Conservation (phyloP, 2,888 invertebrate genomes). For the Leptothorax acervorum region DNA sequence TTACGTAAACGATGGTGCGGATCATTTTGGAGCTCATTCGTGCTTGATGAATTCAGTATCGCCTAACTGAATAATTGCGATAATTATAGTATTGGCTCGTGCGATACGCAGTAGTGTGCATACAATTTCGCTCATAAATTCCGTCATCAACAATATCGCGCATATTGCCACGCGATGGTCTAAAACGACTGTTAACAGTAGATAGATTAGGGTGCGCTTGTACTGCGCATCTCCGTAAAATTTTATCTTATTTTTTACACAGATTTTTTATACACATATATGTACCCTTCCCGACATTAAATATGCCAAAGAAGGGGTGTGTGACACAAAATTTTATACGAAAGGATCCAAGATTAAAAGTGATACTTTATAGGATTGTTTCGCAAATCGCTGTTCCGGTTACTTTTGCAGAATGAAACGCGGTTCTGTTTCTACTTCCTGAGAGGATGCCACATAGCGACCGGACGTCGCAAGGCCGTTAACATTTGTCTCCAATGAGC, state of each 20-base stretch:
- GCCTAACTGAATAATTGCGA: slow-evolving; percentile 64
- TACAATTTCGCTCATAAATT: slow-evolving; percentile 21
- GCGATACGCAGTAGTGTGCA: slow-evolving; percentile 6
- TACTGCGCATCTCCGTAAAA: neutral
- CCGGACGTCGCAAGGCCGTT: slow-evolving; percentile 91
- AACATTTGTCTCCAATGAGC: slow-evolving; percentile 95
- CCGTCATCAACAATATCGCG: slow-evolving; percentile 14
- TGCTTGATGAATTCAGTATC: slow-evolving; percentile 66
- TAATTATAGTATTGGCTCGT: slow-evolving; percentile 58
- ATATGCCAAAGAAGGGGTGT: slow-evolving; percentile 57
- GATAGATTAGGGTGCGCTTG: slow-evolving; percentile 6
- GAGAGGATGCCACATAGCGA: slow-evolving; percentile 94
- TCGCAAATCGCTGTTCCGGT: neutral
- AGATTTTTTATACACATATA: slow-evolving; percentile 15
- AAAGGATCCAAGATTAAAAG: slow-evolving; percentile 39
- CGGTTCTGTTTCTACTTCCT: slow-evolving; percentile 84
- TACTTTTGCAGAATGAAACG: neutral
- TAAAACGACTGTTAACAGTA: slow-evolving; percentile 26
- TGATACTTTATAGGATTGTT: slow-evolving; percentile 2
- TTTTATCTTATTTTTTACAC: slow-evolving; percentile 32
- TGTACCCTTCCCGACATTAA: slow-evolving; percentile 52
- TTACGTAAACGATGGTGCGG: slow-evolving; percentile 58
- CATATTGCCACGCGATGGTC: slow-evolving; percentile 1
- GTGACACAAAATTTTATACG: slow-evolving; percentile 62
- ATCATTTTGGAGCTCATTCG: slow-evolving; percentile 61